Evolutionary conservation across 2,888 invertebrate genomes (phyloP), one percentile per base, ranked within the genome.

Genomic region (Brachyptera risi): DNA sequence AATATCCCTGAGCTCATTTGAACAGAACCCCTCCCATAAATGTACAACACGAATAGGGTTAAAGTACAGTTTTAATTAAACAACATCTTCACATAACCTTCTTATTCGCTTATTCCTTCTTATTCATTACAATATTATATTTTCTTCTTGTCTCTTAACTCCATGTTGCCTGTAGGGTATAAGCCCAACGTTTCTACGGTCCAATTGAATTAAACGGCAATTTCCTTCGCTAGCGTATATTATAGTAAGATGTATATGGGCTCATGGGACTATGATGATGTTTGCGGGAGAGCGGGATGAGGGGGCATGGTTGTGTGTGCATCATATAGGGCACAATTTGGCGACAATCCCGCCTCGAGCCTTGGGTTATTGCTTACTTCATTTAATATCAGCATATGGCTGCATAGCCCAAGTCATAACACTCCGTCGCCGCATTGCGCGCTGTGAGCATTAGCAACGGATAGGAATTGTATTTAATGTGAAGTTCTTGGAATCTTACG

Each of bases 161-260:
- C 44, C 44, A 17, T 44, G 15, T 21, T 19, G 44, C 44, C 44
- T 44, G 15, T 21, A 44, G 44, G 44, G 44, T 44, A 11, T 31
- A 31, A 31, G 11, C 31, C 44, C 21, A 44, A 19, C 21, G 44
- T 19, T 44, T 19, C 21, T 42, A 47, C 49, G 35, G 49, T 47
- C 51, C 63, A 63, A 63, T 63, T 63, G 63, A 63, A 63, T 63
- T 63, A 63, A 60, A 63, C 60, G 63, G 56, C 58, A 63, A 60
- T 63, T 60, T 63, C 60, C 58, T 59, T n/a, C 38, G 17, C 23
- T 47, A 38, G 60, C 37, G 38, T 49, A 44, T 44, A 58, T 40
- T 56, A 15, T 40, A n/a, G 44, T 3, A 44, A 44, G 44, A 44
- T 19, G 21, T 44, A 44, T 44, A n/a, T n/a, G n/a, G n/a, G n/a